These are phyloP conservation scores for Rhinophrynus dorsalis DNA, from an alignment of 2,797 vertebrate genomes.

Conservation along the genomic window DNA sequence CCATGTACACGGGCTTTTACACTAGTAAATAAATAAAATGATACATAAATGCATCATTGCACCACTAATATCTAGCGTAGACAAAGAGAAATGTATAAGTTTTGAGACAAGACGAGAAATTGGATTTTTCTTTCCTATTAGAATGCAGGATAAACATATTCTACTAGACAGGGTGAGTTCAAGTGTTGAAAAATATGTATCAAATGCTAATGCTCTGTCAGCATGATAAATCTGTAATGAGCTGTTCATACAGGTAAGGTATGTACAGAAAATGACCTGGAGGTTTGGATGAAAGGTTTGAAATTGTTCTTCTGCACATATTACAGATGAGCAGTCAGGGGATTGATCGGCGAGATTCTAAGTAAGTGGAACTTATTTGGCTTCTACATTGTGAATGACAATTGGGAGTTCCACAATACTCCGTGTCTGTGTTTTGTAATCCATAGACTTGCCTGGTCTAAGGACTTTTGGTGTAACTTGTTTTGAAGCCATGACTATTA, in stretches of 20 bases:
- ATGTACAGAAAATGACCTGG: slow-evolving; percentile 48
- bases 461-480: neutral
- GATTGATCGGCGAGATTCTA: neutral
- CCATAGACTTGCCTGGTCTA: slow-evolving; percentile 2
- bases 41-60: neutral
- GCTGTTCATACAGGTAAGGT: slow-evolving; percentile 45
- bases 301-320: slow-evolving; percentile 6
- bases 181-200: slow-evolving; percentile 44
- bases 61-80: neutral
- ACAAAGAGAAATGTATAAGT: neutral
- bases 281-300: slow-evolving; percentile 42
- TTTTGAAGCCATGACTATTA: neutral
- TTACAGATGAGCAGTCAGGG: neutral
- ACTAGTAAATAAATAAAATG: too few species aligned
- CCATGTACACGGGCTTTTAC: too few species aligned
- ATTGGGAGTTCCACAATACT: neutral
- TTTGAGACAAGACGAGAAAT: neutral
- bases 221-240: slow-evolving; percentile 44
- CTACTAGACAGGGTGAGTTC: slow-evolving; percentile 37
- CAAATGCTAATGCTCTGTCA: slow-evolving; percentile 48
- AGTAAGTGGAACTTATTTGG: neutral
- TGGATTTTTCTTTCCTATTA: slow-evolving; percentile 2
- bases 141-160: slow-evolving; percentile 45
- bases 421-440: neutral
- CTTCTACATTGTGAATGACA: slow-evolving; percentile 15